Evolutionary conservation across 2,113 vertebrate genomes (phyloP).

Genomic region (Petromus typicus): DNA sequence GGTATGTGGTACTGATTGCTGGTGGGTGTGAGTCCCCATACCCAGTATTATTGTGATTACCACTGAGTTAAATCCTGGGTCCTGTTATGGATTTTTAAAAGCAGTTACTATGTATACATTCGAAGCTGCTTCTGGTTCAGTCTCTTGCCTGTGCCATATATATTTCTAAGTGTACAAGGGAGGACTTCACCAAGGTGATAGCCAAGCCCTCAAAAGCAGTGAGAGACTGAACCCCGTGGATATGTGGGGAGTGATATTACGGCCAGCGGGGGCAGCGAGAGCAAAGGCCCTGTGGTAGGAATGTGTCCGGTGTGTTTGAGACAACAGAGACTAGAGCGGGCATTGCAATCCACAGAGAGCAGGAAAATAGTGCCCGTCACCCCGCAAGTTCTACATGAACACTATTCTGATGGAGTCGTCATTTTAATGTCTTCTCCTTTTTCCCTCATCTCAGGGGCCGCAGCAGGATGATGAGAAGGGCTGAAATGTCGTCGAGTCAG

Average conservation of each 20-base stretch:
- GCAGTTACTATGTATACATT: not conserved
- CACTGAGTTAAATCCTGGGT: too few species aligned
- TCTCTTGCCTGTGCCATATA: not conserved
- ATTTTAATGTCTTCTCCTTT: not conserved
- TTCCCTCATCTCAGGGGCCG: conserved; percentile 55
- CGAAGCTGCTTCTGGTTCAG: not conserved
- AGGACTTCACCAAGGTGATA: not conserved
- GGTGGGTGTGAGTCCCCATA: too few species aligned
- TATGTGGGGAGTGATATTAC: not conserved
- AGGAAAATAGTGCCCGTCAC: not conserved
- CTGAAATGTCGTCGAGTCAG: conserved; percentile 74
- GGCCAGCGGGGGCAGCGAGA: not conserved
- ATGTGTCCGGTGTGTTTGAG: not conserved
- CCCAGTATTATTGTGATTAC: too few species aligned
- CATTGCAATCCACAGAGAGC: not conserved
- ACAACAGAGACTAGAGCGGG: not conserved
- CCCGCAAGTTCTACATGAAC: not conserved
- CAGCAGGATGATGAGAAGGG: conserved; percentile 71
- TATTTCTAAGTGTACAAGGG: not conserved
- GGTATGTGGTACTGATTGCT: too few species aligned
- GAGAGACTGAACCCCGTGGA: not conserved
- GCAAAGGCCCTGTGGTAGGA: not conserved
- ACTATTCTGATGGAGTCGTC: not conserved
- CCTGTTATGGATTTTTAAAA: not conserved
- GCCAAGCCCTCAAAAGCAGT: not conserved